Base-by-base conservation (phyloP, 2,888 invertebrate species). In the Chrysolina oricalcia region DNA sequence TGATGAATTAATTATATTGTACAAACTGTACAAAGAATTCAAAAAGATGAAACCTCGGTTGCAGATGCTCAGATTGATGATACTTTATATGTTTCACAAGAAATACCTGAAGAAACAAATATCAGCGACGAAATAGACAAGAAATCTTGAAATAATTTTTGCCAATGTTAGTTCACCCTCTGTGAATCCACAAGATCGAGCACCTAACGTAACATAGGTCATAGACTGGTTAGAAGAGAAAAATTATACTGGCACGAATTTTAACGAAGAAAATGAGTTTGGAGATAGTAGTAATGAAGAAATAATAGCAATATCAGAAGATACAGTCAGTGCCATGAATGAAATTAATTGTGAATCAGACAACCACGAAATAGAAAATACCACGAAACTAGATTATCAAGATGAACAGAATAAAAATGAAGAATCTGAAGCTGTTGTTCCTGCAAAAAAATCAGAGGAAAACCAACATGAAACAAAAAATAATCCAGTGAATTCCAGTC, bases 21-120 rank as follows among this genome's bases (percentile, higher is more conserved):
- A 66, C 56, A 75, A 48, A 68, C n/a, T 72, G 46, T 75, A 56
- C 59, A 68, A 10, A 72, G 15, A 72, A 68, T 72, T 62, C 59
- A 23, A 35, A 73, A 69, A 62, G 69, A 73, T 41, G 27, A 65
- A 46, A 48, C 41, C 48, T 1, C 17, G 43, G 23, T 63, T 71
- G 64, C 15, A 62, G 21, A 63, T 71, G 19, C 17, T 40, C 23
- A 41, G n/a, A 40, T 35, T 48, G 48, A 10, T 48, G 48, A 48
- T 48, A 13, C n/a, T 10, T 10, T 13, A 48, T 48, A 48, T 48
- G 15, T 48, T 48, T 4, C 48, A 48, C 9, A 13, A 13, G 8
- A 50, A 13, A 50, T 50, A 13, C 50, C 50, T 50, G 50, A 1
- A 17, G 15, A 50, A 17, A 50, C 50, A 50, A 50, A 17, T 6